Base-by-base conservation (phyloP, 2,797 vertebrate genomes). In the Pelobates cultripes region DNA sequence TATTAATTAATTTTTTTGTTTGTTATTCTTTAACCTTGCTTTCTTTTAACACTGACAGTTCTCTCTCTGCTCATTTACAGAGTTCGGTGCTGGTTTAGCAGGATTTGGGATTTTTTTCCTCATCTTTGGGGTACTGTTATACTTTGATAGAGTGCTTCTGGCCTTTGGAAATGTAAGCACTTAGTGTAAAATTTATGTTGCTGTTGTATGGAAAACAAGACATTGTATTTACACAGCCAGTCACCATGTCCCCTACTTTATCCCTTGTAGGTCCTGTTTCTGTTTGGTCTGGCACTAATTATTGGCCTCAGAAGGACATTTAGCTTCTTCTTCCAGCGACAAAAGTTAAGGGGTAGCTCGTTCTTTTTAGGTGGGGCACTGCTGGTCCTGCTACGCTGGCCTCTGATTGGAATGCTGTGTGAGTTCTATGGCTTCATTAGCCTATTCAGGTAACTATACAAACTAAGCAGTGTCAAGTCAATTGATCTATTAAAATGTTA, bases 101-200 rank as follows among this genome's bases (percentile, higher is more conserved):
- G 93, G 94, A 80, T 98, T 98, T 0, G 95, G 96, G 3, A 7
- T 95, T 67, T 98, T 98, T 90, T 98, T 98, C 86, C 76, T 98
- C 77, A 72, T 97, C 66, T 94, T 98, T 28, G 97, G 97, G 42
- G 78, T 95, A 28, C 86, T 98, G 71, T 89, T 98, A 85, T 97
- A 97, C 91, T 98, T 98, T 80, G 97, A 98, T 87, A 93, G 94
- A 0, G 96, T 97, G 81, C 92, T 98, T 83, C 78, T 98, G 91
- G 97, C 94, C 42, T 97, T 98, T 8, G 96, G 97, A 87, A 98
- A 98, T 0, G 97, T 98, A 90, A 97, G 97, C 95, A 64, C 53
- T n/a, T n/a, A 7, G 28, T 40, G 7, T n/a, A 64, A 12, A 60
- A 10, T 8, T 0, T 51, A 10, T 51, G 47, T 51, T 51, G 2